Evolutionary conservation across 2,888 invertebrate species (phyloP).

Genomic region (Phalangium opilio): DNA sequence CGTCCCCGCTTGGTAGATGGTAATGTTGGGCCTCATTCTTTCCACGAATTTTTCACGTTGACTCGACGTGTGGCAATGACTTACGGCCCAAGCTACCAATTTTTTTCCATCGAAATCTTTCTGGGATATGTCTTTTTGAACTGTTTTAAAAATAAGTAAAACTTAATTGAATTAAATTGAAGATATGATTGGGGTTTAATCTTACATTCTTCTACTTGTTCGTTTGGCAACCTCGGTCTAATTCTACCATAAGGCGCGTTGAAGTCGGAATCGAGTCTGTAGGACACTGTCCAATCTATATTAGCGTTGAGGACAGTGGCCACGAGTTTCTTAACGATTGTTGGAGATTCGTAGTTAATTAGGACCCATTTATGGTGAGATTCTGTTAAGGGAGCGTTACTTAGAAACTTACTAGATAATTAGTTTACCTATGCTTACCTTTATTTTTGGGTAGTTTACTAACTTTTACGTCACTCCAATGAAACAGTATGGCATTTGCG

Average conservation of each 20-base stretch:
- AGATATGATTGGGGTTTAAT: not conserved
- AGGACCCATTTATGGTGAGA: slow-evolving; percentile 18
- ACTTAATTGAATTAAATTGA: too few species aligned
- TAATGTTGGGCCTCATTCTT: slow-evolving; percentile 13
- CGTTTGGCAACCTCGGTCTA: not conserved
- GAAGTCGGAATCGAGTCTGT: slow-evolving; percentile 11
- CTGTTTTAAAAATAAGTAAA: too few species aligned
- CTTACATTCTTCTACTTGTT: not conserved
- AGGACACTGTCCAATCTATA: slow-evolving; percentile 16
- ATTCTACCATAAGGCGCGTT: slow-evolving; percentile 8
- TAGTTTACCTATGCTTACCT: too few species aligned
- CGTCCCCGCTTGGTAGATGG: slow-evolving; percentile 18
- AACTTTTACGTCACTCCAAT: slow-evolving; percentile 16
- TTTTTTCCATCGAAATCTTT: not conserved
- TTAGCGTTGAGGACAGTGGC: slow-evolving; percentile 7
- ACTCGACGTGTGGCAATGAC: slow-evolving; percentile 18
- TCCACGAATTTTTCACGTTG: slow-evolving; percentile 17
- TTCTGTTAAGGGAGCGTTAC: too few species aligned
- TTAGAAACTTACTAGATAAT: too few species aligned
- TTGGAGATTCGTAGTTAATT: slow-evolving; percentile 19
- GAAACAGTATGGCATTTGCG: slow-evolving; percentile 20
- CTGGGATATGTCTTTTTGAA: too few species aligned
- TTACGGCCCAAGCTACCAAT: slow-evolving; percentile 21
- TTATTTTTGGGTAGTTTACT: slow-evolving; percentile 12
- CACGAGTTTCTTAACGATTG: slow-evolving; percentile 9